These are phyloP conservation scores for Ricordea florida DNA, from an alignment of 92 coral and sea anemone genomes.

Conservation along the genomic window DNA sequence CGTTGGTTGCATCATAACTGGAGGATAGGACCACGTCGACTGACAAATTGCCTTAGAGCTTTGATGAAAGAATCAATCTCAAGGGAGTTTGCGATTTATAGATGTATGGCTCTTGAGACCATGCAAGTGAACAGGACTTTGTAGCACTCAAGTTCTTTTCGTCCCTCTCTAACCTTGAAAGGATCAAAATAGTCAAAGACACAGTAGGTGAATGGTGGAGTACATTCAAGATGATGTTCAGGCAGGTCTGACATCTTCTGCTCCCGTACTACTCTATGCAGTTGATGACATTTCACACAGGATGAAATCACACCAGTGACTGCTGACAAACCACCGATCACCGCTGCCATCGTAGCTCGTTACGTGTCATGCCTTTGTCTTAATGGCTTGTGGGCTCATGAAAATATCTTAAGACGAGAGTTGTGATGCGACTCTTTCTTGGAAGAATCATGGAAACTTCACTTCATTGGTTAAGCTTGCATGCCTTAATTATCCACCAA, in stretches of 20 bases:
- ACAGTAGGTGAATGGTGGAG: constrained; percentile 5
- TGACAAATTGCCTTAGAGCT: constrained; percentile 17
- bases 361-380: constrained; percentile 5
- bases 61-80: constrained; percentile 47
- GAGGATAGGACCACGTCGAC: constrained; percentile 32
- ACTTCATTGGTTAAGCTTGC: not conserved
- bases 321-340: constrained; percentile 2
- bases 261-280: constrained; percentile 9
- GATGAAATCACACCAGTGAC: not conserved
- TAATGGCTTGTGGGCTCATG: not conserved
- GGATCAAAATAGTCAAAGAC: not conserved
- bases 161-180: not conserved
- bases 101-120: constrained; percentile 7
- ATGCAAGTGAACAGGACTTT: constrained; percentile 14
- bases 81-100: constrained; percentile 28
- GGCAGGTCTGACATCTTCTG: constrained; percentile 17
- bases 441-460: constrained; percentile 24
- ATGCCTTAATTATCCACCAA: not conserved
- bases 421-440: not conserved
- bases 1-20: constrained; percentile 30
- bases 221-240: not conserved
- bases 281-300: constrained; percentile 4
- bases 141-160: constrained; percentile 5
- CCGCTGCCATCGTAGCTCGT: not conserved
- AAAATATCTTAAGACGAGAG: not conserved